These are phyloP conservation scores for Phenganax subtilis DNA, from an alignment of 92 coral and sea anemone genomes.

Conservation along the genomic window DNA sequence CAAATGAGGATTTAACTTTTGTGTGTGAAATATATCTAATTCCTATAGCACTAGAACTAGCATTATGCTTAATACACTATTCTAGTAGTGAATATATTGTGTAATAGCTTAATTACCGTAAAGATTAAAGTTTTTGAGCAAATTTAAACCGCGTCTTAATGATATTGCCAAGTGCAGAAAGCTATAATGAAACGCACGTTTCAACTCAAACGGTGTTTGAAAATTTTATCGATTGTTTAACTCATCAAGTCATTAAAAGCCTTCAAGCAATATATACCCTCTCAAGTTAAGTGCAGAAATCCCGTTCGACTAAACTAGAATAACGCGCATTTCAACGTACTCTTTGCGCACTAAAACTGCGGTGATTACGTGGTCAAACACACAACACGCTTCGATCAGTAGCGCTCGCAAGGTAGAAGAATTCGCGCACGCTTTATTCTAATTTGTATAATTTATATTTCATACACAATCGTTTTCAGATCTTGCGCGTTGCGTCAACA, in stretches of 20 bases:
- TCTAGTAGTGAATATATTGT: no score
- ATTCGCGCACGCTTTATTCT: conserved; percentile 1
- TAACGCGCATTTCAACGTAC: conserved; percentile 12
- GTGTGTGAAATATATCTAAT: no score
- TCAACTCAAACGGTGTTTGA: background rate
- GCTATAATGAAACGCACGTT: conserved; percentile 5
- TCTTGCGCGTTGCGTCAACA: conserved; percentile 19
- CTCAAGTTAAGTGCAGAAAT: conserved; percentile 28
- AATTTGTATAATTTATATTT: conserved; percentile 6
- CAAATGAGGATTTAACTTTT: no score
- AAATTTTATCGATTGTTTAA: background rate
- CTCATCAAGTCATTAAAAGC: conserved; percentile 15
- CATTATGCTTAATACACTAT: no score
- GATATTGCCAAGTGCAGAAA: conserved; percentile 20
- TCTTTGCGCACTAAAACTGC: background rate
- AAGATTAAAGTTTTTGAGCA: no score
- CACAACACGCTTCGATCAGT: background rate
- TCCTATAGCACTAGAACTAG: no score
- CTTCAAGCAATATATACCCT: conserved; percentile 4
- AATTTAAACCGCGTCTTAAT: background rate
- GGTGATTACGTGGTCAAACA: background rate
- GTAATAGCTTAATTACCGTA: no score
- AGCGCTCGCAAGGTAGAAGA: background rate
- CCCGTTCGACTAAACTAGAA: background rate
- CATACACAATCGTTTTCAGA: background rate